Evolutionary conservation across 2,113 vertebrate species (phyloP).

Genomic region (Oriolus oriolus): DNA sequence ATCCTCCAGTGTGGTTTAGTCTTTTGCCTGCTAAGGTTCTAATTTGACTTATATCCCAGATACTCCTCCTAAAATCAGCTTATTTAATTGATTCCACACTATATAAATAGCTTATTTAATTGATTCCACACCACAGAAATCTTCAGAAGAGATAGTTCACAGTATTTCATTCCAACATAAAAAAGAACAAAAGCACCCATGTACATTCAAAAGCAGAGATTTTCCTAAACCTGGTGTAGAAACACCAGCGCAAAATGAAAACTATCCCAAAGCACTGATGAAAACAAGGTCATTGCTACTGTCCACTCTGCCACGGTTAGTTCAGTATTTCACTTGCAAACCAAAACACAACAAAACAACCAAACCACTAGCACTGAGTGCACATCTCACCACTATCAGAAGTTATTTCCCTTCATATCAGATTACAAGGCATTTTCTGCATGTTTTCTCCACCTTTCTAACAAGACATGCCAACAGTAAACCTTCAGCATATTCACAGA

Average conservation of each 20-base stretch:
- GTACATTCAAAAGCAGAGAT: not conserved
- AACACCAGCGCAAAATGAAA: not conserved
- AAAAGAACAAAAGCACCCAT: not conserved
- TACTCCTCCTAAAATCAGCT: not conserved
- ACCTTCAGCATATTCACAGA: not conserved
- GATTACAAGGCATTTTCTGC: not conserved
- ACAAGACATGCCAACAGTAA: not conserved
- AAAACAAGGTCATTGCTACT: not conserved
- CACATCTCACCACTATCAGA: not conserved
- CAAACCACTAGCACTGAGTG: not conserved
- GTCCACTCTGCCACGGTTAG: not conserved
- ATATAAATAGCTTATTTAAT: not conserved
- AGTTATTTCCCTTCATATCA: not conserved
- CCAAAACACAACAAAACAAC: not conserved
- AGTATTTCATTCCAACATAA: not conserved
- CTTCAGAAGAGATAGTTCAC: not conserved
- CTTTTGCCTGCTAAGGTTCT: not conserved
- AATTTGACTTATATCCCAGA: not conserved
- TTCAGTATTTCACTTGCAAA: not conserved
- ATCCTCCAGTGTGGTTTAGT: not conserved
- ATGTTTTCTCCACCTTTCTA: not conserved
- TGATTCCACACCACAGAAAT: not conserved
- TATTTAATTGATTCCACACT: not conserved
- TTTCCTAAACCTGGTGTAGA: not conserved
- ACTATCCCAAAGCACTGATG: not conserved